A percentile compares a stretch with the other conserved stretches of the same genome.
phyloP scores from a whole-genome alignment of 2,113 vertebrate genomes.

The Pristiophorus japonicus region DNA sequence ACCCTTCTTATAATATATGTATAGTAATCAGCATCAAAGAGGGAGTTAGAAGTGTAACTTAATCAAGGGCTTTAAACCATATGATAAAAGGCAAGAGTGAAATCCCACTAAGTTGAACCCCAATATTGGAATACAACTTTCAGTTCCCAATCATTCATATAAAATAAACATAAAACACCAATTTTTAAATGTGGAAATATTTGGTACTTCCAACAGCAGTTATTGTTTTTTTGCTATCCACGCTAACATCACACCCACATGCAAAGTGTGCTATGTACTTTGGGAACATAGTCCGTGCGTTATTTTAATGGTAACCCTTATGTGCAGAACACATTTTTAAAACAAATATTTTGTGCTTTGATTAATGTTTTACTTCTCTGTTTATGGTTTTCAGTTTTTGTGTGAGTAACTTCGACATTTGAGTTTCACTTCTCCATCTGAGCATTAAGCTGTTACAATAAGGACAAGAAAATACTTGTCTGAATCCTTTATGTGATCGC shows the following conservation, averaged over 20 bases:
- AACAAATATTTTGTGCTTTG: background rate
- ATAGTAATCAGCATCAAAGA: background rate
- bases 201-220: background rate
- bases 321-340: background rate
- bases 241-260: background rate
- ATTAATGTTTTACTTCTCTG: background rate
- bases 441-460: background rate
- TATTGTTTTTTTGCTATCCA: background rate
- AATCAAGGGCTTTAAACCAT: too few relatives aligned
- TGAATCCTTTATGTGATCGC: background rate
- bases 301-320: background rate
- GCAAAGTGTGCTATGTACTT: background rate
- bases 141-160: background rate
- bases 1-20: background rate
- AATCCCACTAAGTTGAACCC: background rate
- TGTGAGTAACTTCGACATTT: background rate
- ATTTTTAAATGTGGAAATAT: background rate
- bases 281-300: background rate
- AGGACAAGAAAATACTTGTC: background rate
- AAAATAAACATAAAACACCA: background rate
- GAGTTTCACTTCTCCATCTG: background rate
- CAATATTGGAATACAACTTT: background rate
- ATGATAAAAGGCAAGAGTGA: background rate
- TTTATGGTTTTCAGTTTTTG: constrained; percentile 6
- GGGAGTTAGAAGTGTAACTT: background rate